Conservation (phyloP, 2,113 vertebrate species). For the Tonatia bakeri region DNA sequence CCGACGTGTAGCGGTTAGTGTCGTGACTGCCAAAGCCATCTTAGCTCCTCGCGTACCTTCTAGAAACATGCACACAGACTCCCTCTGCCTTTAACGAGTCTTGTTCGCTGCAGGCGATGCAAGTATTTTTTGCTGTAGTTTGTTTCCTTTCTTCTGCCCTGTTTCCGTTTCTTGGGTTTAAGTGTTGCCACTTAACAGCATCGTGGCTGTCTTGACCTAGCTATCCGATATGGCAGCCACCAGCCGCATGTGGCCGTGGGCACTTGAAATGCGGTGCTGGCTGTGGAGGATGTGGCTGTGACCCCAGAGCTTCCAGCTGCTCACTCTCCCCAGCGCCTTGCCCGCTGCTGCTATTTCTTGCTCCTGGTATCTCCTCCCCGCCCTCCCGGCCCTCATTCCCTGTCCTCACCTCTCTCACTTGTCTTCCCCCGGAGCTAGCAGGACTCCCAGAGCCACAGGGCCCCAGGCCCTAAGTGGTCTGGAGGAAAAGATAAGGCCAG, state of each 20-base stretch:
- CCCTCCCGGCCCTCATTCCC: not conserved
- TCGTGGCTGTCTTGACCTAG: not conserved
- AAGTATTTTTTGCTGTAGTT: not conserved
- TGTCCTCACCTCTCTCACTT: not conserved
- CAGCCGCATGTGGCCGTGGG: not conserved
- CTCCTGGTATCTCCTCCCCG: not conserved
- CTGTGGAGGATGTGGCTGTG: not conserved
- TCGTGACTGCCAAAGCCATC: not conserved
- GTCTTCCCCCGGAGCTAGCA: not conserved
- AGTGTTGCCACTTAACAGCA: not conserved
- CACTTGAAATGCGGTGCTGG: not conserved
- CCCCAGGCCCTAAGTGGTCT: not conserved
- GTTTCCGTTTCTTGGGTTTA: not conserved
- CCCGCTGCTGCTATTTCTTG: not conserved
- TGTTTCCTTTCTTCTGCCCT: not conserved
- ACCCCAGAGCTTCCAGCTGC: not conserved
- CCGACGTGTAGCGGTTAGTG: accelerated
- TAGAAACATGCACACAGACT: not conserved
- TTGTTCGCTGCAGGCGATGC: not conserved
- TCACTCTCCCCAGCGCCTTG: not conserved
- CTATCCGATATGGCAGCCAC: not conserved
- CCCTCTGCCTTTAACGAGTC: not conserved
- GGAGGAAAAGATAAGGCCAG: not conserved
- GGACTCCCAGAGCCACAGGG: not conserved
- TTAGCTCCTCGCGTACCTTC: not conserved